Evolutionary conservation across 2,113 vertebrate species (phyloP).

Genomic region (Grammomys dolichurus): DNA sequence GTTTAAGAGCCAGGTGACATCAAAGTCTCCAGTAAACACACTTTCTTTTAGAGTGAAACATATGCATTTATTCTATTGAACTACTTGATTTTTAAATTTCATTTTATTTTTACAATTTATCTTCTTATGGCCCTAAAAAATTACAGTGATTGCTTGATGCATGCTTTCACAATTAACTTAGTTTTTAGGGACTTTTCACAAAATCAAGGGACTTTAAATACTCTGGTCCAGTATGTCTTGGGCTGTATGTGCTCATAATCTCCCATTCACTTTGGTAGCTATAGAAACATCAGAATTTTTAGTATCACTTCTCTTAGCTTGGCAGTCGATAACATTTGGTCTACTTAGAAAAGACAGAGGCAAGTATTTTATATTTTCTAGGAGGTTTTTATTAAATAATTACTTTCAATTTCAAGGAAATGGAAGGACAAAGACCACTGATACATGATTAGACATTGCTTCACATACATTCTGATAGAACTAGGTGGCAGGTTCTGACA

Average conservation of each 20-base stretch:
- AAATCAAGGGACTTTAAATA: no score
- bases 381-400: no score
- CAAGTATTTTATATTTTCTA: background rate
- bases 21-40: background rate
- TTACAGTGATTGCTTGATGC: background rate
- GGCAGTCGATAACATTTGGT: background rate
- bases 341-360: background rate
- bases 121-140: background rate
- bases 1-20: background rate
- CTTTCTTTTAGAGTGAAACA: no score
- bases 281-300: constrained; percentile 2
- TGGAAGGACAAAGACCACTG: background rate
- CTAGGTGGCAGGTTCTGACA: no score
- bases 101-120: no score
- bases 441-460: no score
- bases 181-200: background rate
- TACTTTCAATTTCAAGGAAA: background rate
- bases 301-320: background rate
- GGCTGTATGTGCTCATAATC: background rate
- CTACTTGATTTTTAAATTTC: background rate
- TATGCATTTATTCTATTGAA: background rate
- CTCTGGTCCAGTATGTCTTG: background rate
- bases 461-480: no score
- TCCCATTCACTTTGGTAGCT: background rate
- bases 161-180: background rate